Conservation (phyloP, 2,113 vertebrate species). For the Trinectes maculatus region DNA sequence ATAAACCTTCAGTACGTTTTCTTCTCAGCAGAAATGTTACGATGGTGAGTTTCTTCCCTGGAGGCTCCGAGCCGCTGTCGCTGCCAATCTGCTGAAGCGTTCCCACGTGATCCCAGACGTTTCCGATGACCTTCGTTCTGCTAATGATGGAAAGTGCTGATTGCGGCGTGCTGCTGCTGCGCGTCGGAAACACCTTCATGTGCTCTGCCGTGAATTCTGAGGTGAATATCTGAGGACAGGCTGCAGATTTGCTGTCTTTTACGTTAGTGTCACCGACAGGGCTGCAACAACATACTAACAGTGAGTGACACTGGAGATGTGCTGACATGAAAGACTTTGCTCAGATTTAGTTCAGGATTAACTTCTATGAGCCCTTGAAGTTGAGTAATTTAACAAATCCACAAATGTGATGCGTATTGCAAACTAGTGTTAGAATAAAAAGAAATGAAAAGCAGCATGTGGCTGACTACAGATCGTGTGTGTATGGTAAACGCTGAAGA, state of each 20-base stretch:
- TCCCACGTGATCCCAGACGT: too few species aligned
- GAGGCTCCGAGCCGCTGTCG: too few species aligned
- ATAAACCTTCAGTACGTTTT: too few species aligned
- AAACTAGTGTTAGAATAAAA: too few species aligned
- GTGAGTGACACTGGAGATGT: constrained; percentile 36
- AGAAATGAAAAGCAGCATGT: too few species aligned
- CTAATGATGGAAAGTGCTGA: constrained; percentile 56
- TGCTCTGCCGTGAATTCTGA: constrained; percentile 54
- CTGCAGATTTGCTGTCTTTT: constrained; percentile 47
- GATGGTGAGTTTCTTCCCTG: too few species aligned
- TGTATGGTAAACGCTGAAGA: too few species aligned
- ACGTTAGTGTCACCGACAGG: constrained; percentile 54
- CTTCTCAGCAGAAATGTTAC: too few species aligned
- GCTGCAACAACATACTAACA: constrained; percentile 51
- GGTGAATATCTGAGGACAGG: constrained; percentile 48
- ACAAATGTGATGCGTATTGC: too few species aligned
- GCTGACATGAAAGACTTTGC: constrained; percentile 14
- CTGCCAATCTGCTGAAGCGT: constrained; percentile 9
- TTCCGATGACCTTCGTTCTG: constrained; percentile 58
- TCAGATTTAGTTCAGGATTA: constrained; percentile 13
- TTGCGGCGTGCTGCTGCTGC: constrained; percentile 48
- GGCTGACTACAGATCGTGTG: too few species aligned
- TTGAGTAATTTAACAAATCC: too few species aligned
- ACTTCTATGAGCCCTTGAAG: background rate
- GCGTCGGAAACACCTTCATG: constrained; percentile 59